Base-by-base conservation (phyloP, 2,888 invertebrate species). In the Ferrisia virgata region DNA sequence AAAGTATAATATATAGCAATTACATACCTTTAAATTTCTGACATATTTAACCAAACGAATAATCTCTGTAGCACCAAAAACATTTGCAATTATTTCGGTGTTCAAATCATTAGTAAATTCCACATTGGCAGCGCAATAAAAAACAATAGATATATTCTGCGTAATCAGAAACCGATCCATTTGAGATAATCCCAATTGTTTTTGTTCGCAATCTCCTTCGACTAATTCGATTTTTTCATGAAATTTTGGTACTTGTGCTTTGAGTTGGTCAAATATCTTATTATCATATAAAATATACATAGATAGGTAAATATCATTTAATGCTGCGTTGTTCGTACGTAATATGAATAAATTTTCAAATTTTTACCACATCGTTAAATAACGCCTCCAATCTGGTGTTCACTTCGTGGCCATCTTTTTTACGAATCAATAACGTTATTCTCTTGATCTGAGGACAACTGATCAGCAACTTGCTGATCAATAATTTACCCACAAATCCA, bases 101-200 rank as follows among this genome's bases (percentile, higher is more conserved):
- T 53, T 83, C 47, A 83, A 28, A 83, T 72, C 76, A 25, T 83
- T 31, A 13, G 39, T 40, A 15, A 83, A 83, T 43, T 83, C 72
- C 11, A 83, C 83, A 33, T 72, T 47, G 5, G 83, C 83, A 53
- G 83, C 83, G 76, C 83, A 83, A 43, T 83, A 72, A 33, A 83
- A 83, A 4, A 83, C 72, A 11, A 83, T 47, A 2, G 82, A 58
- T 13, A 82, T 25, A 15, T 64, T 33, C 33, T 82, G 82, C 31
- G 82, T 82, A 18, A 82, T 39, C 15, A 28, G 28, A 9, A 69
- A 82, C 15, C 36, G 47, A 39, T 82, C 39, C n/a, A 82, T 82
- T 82, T 82, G 82, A 11, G 82, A 58, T 15, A 82, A 40, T n/a
- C 82, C 82, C 36, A 82, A 36, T 5, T 82, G 58, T 15, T 11